Conservation (phyloP, 2,888 invertebrate species). For the Stictocephala bisonia region DNA sequence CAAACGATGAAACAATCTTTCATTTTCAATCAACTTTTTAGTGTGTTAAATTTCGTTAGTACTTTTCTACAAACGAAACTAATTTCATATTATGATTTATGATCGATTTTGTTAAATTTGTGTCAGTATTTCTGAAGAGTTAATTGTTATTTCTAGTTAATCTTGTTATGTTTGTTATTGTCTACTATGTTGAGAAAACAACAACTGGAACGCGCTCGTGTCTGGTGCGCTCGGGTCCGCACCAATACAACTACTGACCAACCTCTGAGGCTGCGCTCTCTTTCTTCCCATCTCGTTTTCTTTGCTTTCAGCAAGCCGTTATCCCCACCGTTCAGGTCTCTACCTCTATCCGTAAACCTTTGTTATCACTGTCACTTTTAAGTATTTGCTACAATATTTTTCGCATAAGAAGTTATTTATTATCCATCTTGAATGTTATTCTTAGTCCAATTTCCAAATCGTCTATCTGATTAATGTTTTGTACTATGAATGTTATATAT, state of each 20-base stretch:
- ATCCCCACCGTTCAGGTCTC: conserved; percentile 5
- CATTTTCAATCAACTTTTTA: neutral
- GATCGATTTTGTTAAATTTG: too few species aligned
- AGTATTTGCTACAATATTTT: neutral
- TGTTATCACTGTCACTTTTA: neutral
- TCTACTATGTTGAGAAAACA: conserved; percentile 41
- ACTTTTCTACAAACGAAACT: conserved; percentile 8
- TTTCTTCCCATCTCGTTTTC: conserved; percentile 23
- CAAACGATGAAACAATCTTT: conserved; percentile 26
- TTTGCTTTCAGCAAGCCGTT: neutral
- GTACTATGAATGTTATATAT: too few species aligned
- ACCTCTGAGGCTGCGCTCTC: neutral
- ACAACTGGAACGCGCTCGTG: conserved; percentile 24
- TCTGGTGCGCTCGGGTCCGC: conserved; percentile 22
- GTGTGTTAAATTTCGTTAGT: conserved; percentile 3
- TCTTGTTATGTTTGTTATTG: conserved; percentile 32
- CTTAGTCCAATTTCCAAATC: too few species aligned
- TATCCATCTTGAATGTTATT: too few species aligned
- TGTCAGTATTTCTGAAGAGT: neutral
- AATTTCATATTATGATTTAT: neutral
- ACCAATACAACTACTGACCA: conserved; percentile 44
- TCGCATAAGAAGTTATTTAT: too few species aligned
- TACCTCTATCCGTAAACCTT: neutral
- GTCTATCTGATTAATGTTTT: too few species aligned
- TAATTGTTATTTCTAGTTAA: conserved; percentile 24